A percentile compares a stretch with the other conserved stretches of the same genome.
phyloP scores from a whole-genome alignment of 2,888 invertebrate genomes.

The Hirudinaria manillensis region DNA sequence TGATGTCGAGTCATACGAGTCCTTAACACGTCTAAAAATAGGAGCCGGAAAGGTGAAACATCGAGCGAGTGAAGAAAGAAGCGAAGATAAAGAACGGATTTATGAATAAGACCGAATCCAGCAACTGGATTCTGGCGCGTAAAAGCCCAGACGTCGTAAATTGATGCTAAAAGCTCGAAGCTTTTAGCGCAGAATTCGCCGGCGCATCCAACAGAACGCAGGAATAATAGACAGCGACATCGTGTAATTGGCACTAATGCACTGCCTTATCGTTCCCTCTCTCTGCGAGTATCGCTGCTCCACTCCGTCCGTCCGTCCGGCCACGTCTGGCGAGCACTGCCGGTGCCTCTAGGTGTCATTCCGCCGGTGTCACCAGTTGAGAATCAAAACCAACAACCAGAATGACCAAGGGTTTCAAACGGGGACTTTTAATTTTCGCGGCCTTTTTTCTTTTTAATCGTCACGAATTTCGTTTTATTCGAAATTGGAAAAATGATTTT shows the following conservation, averaged over 20 bases:
- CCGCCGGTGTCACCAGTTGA: not conserved
- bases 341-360: not conserved
- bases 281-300: not conserved
- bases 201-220: conserved; percentile 13
- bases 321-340: not conserved
- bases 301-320: not conserved
- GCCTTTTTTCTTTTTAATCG: not conserved
- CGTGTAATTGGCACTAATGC: conserved; percentile 31
- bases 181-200: conserved; percentile 28
- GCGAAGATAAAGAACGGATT: not conserved
- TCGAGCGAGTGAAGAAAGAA: not conserved
- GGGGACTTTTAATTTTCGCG: not conserved
- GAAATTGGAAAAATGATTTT: not conserved
- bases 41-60: too few species aligned
- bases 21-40: too few species aligned
- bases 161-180: conserved; percentile 28
- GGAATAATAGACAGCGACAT: conserved; percentile 29
- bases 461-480: not conserved
- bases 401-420: too few species aligned
- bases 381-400: not conserved
- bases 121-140: too few species aligned
- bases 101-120: too few species aligned
- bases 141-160: conserved; percentile 6
- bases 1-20: too few species aligned
- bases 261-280: conserved; percentile 15